phyloP scores from a whole-genome alignment of 2,888 invertebrate species.

The Dioctria linearis region DNA sequence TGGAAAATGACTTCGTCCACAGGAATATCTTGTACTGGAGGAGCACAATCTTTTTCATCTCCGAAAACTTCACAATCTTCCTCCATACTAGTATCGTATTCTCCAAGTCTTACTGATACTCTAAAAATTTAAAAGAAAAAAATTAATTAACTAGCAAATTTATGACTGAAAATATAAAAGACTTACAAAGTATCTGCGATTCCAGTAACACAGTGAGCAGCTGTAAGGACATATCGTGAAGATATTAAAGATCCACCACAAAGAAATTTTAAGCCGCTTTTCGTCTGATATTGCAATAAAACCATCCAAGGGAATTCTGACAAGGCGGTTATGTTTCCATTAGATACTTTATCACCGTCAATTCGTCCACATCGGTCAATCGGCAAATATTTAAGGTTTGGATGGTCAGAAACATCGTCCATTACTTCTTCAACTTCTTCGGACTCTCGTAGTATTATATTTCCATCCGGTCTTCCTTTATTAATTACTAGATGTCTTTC shows the following conservation, averaged over 20 bases:
- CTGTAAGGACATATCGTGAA: slow-evolving; percentile 65
- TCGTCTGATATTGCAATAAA: slow-evolving; percentile 75
- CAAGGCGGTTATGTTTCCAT: slow-evolving; percentile 76
- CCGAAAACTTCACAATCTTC: slow-evolving; percentile 65
- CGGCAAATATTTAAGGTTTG: slow-evolving; percentile 45
- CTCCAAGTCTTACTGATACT: slow-evolving; percentile 70
- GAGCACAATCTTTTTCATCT: slow-evolving; percentile 65
- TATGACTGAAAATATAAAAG: not conserved
- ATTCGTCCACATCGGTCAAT: slow-evolving; percentile 74
- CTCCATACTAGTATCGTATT: slow-evolving; percentile 65
- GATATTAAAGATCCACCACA: slow-evolving; percentile 68
- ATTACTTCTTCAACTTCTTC: not conserved
- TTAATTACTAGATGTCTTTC: slow-evolving; percentile 19
- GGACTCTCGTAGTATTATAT: not conserved
- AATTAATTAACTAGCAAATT: not conserved
- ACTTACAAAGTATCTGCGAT: slow-evolving; percentile 62
- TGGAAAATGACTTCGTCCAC: slow-evolving; percentile 71
- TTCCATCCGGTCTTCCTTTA: not conserved
- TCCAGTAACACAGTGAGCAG: slow-evolving; percentile 65
- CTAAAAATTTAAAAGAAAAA: slow-evolving; percentile 59
- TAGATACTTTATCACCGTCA: slow-evolving; percentile 74
- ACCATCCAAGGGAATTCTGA: slow-evolving; percentile 85
- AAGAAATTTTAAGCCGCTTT: slow-evolving; percentile 64
- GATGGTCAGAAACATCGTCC: slow-evolving; percentile 51
- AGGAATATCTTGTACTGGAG: slow-evolving; percentile 68